Percentiles rank a stretch among this genome's conserved stretches.
These are phyloP conservation scores for Malacosoma neustria DNA, from an alignment of 2,888 invertebrate genomes.

Conservation along the genomic window DNA sequence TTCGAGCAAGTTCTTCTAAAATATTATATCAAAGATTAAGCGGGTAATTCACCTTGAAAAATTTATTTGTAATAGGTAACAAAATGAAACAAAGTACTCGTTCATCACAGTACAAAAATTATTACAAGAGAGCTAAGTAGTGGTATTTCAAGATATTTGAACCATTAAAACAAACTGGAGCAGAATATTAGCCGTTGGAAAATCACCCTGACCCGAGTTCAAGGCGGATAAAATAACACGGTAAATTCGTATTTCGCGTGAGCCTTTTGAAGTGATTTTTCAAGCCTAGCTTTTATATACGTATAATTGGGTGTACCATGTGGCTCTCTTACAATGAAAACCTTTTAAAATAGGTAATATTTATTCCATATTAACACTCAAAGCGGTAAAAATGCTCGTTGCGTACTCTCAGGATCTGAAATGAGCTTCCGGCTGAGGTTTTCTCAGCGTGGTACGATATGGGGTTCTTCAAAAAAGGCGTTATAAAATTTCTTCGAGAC, in stretches of 20 bases:
- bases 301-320: neutral
- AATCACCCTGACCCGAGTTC: slow-evolving; percentile 37
- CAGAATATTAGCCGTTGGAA: slow-evolving; percentile 20
- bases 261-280: neutral
- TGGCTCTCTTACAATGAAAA: no score
- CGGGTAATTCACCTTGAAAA: neutral
- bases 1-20: no score
- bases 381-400: no score
- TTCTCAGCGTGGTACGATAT: no score
- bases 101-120: neutral
- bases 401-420: no score
- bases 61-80: neutral
- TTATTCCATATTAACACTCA: no score
- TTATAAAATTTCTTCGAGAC: no score
- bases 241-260: neutral
- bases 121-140: neutral
- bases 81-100: neutral
- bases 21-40: neutral
- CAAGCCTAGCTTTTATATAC: neutral
- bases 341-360: no score
- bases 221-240: slow-evolving; percentile 33
- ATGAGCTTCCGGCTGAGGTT: no score
- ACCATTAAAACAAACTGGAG: slow-evolving; percentile 13
- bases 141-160: slow-evolving; percentile 2
- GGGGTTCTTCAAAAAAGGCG: no score